A percentile compares a stretch with the other conserved stretches of the same genome.
Evolutionary conservation across 2,888 invertebrate species (phyloP).

Genomic region (Sphaerophoria rueppellii): DNA sequence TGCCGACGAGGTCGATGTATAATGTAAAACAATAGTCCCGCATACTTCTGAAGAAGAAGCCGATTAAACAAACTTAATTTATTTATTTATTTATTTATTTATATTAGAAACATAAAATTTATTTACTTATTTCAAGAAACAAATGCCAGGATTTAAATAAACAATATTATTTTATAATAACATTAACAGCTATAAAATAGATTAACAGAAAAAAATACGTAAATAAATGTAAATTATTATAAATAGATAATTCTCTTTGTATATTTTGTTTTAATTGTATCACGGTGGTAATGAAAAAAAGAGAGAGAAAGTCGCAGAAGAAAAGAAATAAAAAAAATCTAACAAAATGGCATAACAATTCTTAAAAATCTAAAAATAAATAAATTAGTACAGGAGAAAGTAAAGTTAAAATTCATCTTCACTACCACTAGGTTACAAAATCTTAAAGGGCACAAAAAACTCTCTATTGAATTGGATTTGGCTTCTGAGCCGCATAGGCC

Average conservation of each 20-base stretch:
- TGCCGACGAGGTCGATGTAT: slow-evolving; percentile 48
- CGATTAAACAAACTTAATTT: slow-evolving; percentile 8
- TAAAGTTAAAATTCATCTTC: neutral
- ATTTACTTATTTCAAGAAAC: neutral
- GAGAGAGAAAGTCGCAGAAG: neutral
- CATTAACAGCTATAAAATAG: neutral
- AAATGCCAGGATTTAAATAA: slow-evolving; percentile 16
- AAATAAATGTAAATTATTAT: slow-evolving; percentile 26
- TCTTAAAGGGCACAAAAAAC: neutral
- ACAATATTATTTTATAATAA: slow-evolving; percentile 19
- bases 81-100: slow-evolving; percentile 58
- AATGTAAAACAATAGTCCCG: slow-evolving; percentile 47
- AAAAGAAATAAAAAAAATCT: slow-evolving; percentile 2
- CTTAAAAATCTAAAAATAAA: slow-evolving; percentile 36
- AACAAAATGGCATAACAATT: slow-evolving; percentile 15
- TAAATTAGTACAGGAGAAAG: slow-evolving; percentile 24
- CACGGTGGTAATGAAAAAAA: slow-evolving; percentile 60
- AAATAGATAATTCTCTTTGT: neutral
- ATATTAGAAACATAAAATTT: neutral
- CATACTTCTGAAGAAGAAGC: neutral
- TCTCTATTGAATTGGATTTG: slow-evolving; percentile 69
- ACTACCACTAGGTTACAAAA: slow-evolving; percentile 19
- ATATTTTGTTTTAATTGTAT: slow-evolving; percentile 36
- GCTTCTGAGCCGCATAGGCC: slow-evolving; percentile 86
- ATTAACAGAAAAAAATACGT: slow-evolving; percentile 52